phyloP scores from a whole-genome alignment of 2,113 vertebrate genomes.

The Camarhynchus parvulus region DNA sequence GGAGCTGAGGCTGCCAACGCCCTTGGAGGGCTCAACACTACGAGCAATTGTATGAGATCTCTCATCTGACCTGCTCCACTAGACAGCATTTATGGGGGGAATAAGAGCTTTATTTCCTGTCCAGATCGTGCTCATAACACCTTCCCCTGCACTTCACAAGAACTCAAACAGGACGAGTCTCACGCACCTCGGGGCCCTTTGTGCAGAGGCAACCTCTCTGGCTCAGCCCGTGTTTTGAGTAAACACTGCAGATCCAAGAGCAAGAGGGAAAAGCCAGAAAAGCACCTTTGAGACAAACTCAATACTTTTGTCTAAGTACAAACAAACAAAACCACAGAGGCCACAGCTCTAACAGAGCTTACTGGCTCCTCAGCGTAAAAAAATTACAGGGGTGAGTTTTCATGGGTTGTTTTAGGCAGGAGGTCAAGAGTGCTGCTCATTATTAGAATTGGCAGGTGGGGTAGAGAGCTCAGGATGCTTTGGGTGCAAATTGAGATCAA shows the following conservation, averaged over 20 bases:
- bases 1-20: not conserved
- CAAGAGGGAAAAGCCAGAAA: not conserved
- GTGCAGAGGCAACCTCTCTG: not conserved
- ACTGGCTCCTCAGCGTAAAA: not conserved
- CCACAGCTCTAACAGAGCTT: not conserved
- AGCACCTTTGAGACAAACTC: not conserved
- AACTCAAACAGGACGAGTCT: not conserved
- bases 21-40: not conserved
- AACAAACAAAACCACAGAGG: not conserved
- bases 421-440: not conserved
- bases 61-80: not conserved
- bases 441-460: not conserved
- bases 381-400: not conserved
- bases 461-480: not conserved
- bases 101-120: conserved; percentile 3
- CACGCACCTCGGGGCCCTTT: not conserved
- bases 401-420: not conserved
- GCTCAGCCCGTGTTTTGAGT: not conserved
- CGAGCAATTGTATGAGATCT: not conserved
- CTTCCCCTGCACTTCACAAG: not conserved
- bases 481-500: not conserved
- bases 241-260: not conserved
- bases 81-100: not conserved
- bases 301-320: not conserved
- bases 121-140: not conserved